Conservation (phyloP, 1,140 invertebrate species). For the Galendromus occidentalis region DNA sequence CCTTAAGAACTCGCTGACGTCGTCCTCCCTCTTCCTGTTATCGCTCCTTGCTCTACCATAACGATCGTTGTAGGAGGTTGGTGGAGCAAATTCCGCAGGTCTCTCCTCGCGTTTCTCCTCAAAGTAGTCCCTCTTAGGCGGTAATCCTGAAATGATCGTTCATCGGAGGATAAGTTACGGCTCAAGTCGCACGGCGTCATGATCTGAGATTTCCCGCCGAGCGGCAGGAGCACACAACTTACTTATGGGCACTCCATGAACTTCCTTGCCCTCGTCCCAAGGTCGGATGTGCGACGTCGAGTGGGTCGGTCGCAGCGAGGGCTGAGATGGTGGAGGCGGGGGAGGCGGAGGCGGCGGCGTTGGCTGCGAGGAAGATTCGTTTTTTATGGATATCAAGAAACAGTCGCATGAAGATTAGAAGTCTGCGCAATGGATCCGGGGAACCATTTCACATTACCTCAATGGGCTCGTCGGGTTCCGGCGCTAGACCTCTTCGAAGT, state of each 20-base stretch:
- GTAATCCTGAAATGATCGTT: not conserved
- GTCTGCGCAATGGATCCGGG: too few species aligned
- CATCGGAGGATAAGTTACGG: not conserved
- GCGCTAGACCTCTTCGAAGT: too few species aligned
- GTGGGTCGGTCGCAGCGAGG: not conserved
- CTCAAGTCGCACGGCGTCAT: not conserved
- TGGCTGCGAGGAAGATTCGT: too few species aligned
- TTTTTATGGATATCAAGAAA: too few species aligned
- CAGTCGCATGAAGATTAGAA: too few species aligned
- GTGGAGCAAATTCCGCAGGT: not conserved
- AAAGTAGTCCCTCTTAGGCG: not conserved
- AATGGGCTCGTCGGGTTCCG: too few species aligned
- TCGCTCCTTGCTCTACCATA: not conserved
- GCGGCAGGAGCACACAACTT: not conserved
- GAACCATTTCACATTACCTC: too few species aligned
- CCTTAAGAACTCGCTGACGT: not conserved
- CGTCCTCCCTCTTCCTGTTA: not conserved
- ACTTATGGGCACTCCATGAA: constrained; percentile 1
- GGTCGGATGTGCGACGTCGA: not conserved
- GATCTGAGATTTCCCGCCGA: not conserved
- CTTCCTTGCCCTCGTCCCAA: constrained; percentile 1
- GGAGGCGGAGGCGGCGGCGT: not conserved
- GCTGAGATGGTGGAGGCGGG: not conserved
- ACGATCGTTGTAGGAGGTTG: not conserved
- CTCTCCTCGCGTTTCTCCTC: not conserved